Percentiles rank a stretch among this genome's conserved stretches.
phyloP scores from a whole-genome alignment of 2,888 invertebrate species.

The Aphidoletes aphidimyza region DNA sequence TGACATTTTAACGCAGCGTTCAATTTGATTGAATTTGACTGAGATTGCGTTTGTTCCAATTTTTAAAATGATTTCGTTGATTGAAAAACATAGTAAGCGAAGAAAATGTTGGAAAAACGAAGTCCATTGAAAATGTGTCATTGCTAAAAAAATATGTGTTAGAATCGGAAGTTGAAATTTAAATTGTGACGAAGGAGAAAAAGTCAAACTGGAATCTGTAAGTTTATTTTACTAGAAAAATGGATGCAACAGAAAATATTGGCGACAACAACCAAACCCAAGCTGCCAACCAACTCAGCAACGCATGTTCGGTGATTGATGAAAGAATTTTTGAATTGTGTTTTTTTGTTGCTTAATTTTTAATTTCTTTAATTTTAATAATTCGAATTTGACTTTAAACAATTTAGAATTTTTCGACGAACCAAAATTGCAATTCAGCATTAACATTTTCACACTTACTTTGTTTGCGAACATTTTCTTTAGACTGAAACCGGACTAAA shows the following conservation, averaged over 20 bases:
- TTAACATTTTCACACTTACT: neutral
- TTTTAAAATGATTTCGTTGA: neutral
- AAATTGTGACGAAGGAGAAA: neutral
- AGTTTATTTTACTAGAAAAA: neutral
- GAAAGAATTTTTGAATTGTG: neutral
- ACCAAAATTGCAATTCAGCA: too few relatives aligned
- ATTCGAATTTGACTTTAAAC: neutral
- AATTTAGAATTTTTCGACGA: neutral
- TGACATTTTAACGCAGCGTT: slow-evolving; percentile 11
- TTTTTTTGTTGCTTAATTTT: neutral
- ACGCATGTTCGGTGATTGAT: neutral
- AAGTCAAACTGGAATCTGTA: neutral
- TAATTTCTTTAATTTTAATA: too few relatives aligned
- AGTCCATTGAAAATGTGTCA: neutral
- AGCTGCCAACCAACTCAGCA: neutral
- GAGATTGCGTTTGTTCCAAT: too few relatives aligned
- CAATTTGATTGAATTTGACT: too few relatives aligned
- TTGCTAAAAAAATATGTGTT: slow-evolving; percentile 6
- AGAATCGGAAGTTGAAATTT: neutral
- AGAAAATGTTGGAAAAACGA: neutral
- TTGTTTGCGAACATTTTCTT: too few relatives aligned
- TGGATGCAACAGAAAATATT: neutral
- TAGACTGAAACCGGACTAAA: neutral
- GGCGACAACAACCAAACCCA: neutral
- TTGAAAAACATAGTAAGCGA: neutral